Base-by-base conservation (phyloP, 2,113 vertebrate genomes). In the Lagopus leucura region DNA sequence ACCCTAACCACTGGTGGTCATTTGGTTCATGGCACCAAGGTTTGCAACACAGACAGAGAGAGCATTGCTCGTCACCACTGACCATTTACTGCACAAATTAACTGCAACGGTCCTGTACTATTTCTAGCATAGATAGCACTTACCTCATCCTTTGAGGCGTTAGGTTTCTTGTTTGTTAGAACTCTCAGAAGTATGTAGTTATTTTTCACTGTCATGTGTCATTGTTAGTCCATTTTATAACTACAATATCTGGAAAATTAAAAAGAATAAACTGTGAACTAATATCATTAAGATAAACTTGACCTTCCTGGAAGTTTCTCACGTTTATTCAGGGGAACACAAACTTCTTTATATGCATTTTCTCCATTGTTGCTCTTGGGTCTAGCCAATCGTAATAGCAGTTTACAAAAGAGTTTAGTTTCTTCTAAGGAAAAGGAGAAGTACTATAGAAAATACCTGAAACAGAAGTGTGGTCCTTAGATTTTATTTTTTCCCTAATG, bases 21-120 rank as follows among this genome's bases (percentile, higher is more conserved):
- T 28, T 54, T 30, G 21, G 20, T 30, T 38, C 47, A n/a, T 0
- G 1, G n/a, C 8, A 38, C 36, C 0, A 0, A 54, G 36, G 7
- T 2, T 5, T 30, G 7, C 30, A 43, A 13, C 2, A 3, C 34
- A 54, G 36, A 8, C 36, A 67, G 3, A 7, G 45, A 25, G 17
- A 36, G n/a, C 15, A 2, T 16, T 13, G 6, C 9, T 25, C 20
- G 30, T 70, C 13, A 50, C 58, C 24, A 28, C 9, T 20, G 10
- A 22, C 0, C 0, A 25, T 60, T 67, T 43, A 36, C 74, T 60
- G 36, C 38, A 42, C 28, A 60, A 18, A 38, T 9, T 12, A 30
- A 38, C 19, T 61, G 30, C 42, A 81, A 3, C 40, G 30, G 24
- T 24, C 22, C 27, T 36, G 11, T 72, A n/a, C 11, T 27, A 7